Percentiles rank a stretch among this genome's conserved stretches.
Evolutionary conservation across 2,113 vertebrate species (phyloP).

Genomic region (Pterocles burchelli): DNA sequence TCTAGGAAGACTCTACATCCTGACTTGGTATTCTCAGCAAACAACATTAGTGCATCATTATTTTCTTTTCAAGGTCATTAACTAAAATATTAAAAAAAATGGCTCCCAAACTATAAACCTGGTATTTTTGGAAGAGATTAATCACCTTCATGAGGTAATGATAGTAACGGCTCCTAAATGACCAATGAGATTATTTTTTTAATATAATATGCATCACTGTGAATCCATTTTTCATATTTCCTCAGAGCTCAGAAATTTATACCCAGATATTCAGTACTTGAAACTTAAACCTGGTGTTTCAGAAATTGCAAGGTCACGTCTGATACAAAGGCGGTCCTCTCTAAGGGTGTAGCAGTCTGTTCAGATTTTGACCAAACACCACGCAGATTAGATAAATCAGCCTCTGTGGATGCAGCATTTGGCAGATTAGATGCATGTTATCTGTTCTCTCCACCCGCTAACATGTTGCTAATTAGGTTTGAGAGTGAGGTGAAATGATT

Average conservation of each 20-base stretch:
- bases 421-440: slow-evolving; percentile 58
- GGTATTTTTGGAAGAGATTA: background rate
- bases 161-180: background rate
- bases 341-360: slow-evolving; percentile 12
- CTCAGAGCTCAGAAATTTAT: background rate
- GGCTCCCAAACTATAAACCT: background rate
- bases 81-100: background rate
- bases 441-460: slow-evolving; percentile 51
- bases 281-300: background rate
- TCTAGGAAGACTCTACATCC: background rate
- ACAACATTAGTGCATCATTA: background rate
- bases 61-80: background rate
- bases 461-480: slow-evolving; percentile 65
- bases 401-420: slow-evolving; percentile 49
- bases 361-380: slow-evolving; percentile 46
- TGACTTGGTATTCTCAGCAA: background rate
- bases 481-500: slow-evolving; percentile 58
- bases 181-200: background rate
- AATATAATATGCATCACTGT: background rate
- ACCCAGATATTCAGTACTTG: background rate
- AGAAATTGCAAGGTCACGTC: slow-evolving; percentile 5
- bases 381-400: slow-evolving; percentile 27
- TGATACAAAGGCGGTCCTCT: background rate
- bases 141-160: background rate
- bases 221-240: background rate